phyloP scores from a whole-genome alignment of 2,797 vertebrate species.

The Melanotaenia nigrans region DNA sequence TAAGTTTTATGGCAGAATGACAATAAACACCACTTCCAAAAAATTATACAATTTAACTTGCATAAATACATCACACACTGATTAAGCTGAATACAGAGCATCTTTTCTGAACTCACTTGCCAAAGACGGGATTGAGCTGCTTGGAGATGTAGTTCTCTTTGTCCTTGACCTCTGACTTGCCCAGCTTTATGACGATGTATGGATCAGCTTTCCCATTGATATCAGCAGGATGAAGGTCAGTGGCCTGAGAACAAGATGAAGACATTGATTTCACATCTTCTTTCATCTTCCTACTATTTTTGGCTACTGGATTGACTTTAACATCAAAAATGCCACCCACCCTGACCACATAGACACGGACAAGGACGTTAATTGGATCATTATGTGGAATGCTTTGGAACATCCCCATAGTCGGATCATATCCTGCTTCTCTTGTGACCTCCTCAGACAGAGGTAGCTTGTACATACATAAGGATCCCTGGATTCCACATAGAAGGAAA shows the following conservation, averaged over 20 bases:
- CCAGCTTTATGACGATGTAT: slow-evolving; percentile 92
- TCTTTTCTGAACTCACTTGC: slow-evolving; percentile 87
- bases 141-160: slow-evolving; percentile 99
- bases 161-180: slow-evolving; percentile 96
- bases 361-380: slow-evolving; percentile 93
- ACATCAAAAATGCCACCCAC: slow-evolving; percentile 77
- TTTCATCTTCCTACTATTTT: neutral
- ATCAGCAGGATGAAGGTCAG: slow-evolving; percentile 95
- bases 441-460: slow-evolving; percentile 95
- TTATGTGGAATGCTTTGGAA: slow-evolving; percentile 98
- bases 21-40: neutral
- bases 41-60: neutral
- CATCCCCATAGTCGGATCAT: slow-evolving; percentile 94
- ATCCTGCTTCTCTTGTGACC: slow-evolving; percentile 89
- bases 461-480: slow-evolving; percentile 97
- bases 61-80: neutral
- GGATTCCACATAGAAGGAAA: neutral
- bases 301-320: neutral
- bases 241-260: slow-evolving; percentile 82
- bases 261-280: neutral
- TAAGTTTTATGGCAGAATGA: neutral
- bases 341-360: slow-evolving; percentile 92
- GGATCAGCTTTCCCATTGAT: slow-evolving; percentile 98
- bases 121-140: slow-evolving; percentile 96
- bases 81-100: neutral